Evolutionary conservation across 2,113 vertebrate species (phyloP), one percentile per base, ranked within the genome.

Genomic region (Sitta europaea): DNA sequence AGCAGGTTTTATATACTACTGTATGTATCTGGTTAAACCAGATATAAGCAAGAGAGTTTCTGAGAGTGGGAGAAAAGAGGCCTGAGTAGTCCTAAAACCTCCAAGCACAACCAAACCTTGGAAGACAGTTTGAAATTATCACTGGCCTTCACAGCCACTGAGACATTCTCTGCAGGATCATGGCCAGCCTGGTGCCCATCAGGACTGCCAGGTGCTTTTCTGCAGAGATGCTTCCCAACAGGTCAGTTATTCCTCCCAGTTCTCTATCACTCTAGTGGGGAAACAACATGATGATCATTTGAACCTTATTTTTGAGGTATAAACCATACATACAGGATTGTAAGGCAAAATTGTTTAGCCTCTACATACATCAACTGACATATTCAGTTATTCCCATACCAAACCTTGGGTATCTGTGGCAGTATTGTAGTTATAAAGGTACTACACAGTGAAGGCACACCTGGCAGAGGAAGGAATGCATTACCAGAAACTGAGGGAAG

Each of bases 131-230:
- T 68, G 36, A 90, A 61, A 61, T 65, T 40, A 54, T 16, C 21
- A 33, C 9, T 0, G 1, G 35, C 22, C 35, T 70, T 61, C 40
- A 36, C 0, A 2, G 47, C 55, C 55, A 70, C n/a, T 62, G 51
- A 22, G 35, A 14, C 35, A 62, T 22, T 11, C 42, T 18, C 40
- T 42, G 62, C 31, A 68, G 29, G 40, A 38, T 48, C 47, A 48
- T 8, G 6, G 78, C 36, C 40, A 90, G 29, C 31, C 42, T 48
- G 40, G 27, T 68, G 71, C 36, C 55, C 48, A 33, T 19, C 8
- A 55, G 40, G 47, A 42, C 62, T 6, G 4, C 25, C 40, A 17
- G 35, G 29, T 40, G 17, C 35, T 75, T 54, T 62, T 33, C 42
- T 61, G 31, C 29, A 68, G 40, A 68, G 54, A 13, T 54, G 10